Percentiles rank a stretch among this genome's conserved stretches.
phyloP scores from a whole-genome alignment of 2,888 invertebrate species.

The Tipula unca region DNA sequence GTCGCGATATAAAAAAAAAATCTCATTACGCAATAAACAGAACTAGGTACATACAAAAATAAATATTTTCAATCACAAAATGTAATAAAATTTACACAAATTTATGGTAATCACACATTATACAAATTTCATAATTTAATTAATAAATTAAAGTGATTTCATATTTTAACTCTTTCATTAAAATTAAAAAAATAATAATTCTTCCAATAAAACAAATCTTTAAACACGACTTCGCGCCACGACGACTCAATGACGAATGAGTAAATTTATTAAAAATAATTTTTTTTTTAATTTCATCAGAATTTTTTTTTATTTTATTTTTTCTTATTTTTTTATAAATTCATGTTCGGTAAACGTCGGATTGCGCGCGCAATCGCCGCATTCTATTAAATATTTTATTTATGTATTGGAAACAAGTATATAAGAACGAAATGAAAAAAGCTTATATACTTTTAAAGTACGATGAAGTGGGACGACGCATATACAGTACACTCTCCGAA shows the following conservation, averaged over 20 bases:
- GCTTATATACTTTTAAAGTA: not conserved
- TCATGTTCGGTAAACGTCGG: not conserved
- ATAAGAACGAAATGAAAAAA: not conserved
- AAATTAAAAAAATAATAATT: not conserved
- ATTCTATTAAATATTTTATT: not conserved
- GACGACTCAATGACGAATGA: conserved; percentile 17
- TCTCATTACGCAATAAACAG: conserved; percentile 9
- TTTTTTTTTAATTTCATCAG: not conserved
- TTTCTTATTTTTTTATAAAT: not conserved
- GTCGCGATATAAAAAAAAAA: conserved; percentile 28
- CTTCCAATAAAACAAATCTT: not conserved
- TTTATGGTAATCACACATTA: not conserved
- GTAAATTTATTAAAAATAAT: not conserved
- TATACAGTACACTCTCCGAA: not conserved
- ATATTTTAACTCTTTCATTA: not conserved
- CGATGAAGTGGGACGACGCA: not conserved
- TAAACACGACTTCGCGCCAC: not conserved
- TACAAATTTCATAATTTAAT: not conserved
- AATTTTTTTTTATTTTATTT: conserved; percentile 1
- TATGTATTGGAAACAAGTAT: not conserved
- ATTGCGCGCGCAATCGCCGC: conserved; percentile 18
- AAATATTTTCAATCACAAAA: not conserved
- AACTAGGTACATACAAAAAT: not conserved
- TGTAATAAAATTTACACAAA: not conserved
- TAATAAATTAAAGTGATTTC: not conserved